Evolutionary conservation across 1,140 invertebrate genomes (phyloP), one percentile per base, ranked within the genome.

Genomic region (Dinoponera quadriceps): DNA sequence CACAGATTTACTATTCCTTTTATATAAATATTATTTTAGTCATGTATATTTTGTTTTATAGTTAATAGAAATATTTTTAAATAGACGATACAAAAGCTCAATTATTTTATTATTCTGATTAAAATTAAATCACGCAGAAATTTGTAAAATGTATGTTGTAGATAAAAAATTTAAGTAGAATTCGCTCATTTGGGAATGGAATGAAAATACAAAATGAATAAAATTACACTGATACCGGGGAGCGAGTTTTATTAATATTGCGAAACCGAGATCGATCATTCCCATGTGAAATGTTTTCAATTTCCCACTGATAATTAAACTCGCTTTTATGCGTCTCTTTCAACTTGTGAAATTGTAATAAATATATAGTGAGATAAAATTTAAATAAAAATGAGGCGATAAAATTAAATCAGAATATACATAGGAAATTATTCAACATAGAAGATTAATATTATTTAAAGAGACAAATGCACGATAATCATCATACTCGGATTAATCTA

Each of bases 231-330:
- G n/a, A 75, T 65, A 54, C 65, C 27, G 27, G 27, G 14, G 38
- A 20, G 14, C n/a, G 14, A 29, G n/a, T 51, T 65, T 75, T 62
- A 48, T 73, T 74, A 74, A 44, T 74, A 63, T 27, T 63, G n/a
- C 25, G 48, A 65, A 65, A 33, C 14, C n/a, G 73, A 65, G 9
- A 7, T 54, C 27, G 59, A 22, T 75, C n/a, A 49, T 65, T 22
- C 27, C 27, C 22, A 33, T 54, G 16, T 25, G 44, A 75, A 75
- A 75, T 75, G n/a, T 75, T 75, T 75, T 33, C n/a, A 65, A 65
- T 75, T 65, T 51, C 51, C 27, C 11, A 5, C 44, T 25, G 16
- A 65, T 38, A 33, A 75, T 75, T 51, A 65, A 75, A 65, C 14
- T 7, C 22, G 54, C 16, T 59, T 54, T 75, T 25, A 14, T 22